Evolutionary conservation across 2,888 invertebrate genomes (phyloP).

Genomic region (Pheosia gnoma): DNA sequence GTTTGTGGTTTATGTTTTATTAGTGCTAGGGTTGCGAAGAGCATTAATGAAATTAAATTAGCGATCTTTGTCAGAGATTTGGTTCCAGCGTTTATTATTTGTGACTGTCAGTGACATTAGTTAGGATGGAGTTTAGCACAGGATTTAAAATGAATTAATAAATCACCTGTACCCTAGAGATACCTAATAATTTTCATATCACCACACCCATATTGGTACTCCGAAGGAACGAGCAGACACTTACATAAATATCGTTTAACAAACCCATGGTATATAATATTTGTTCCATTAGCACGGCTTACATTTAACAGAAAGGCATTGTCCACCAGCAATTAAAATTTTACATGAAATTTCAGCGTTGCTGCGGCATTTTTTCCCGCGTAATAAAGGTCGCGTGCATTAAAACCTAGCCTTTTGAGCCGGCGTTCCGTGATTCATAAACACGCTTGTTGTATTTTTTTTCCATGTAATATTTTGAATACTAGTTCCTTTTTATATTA

Average conservation of each 20-base stretch:
- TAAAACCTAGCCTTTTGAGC: slow-evolving; percentile 12
- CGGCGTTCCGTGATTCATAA: background rate
- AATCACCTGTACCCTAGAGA: too few relatives aligned
- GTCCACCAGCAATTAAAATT: background rate
- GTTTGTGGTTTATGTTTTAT: background rate
- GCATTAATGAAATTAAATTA: background rate
- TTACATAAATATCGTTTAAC: too few relatives aligned
- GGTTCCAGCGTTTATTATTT: background rate
- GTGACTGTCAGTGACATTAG: background rate
- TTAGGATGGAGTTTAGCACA: too few relatives aligned
- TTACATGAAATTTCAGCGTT: background rate
- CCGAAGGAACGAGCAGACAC: too few relatives aligned
- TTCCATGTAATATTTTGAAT: background rate
- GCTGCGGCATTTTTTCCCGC: background rate
- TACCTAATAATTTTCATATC: too few relatives aligned
- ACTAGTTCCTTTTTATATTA: background rate
- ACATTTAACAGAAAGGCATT: background rate
- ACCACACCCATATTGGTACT: too few relatives aligned
- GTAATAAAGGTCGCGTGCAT: slow-evolving; percentile 25
- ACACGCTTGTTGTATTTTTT: background rate
- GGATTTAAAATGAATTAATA: too few relatives aligned
- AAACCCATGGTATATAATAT: too few relatives aligned
- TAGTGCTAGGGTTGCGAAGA: background rate
- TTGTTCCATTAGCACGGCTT: too few relatives aligned
- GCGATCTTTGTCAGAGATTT: background rate